Evolutionary conservation across 2,888 invertebrate genomes (phyloP).

Genomic region (Trichacis sp.): DNA sequence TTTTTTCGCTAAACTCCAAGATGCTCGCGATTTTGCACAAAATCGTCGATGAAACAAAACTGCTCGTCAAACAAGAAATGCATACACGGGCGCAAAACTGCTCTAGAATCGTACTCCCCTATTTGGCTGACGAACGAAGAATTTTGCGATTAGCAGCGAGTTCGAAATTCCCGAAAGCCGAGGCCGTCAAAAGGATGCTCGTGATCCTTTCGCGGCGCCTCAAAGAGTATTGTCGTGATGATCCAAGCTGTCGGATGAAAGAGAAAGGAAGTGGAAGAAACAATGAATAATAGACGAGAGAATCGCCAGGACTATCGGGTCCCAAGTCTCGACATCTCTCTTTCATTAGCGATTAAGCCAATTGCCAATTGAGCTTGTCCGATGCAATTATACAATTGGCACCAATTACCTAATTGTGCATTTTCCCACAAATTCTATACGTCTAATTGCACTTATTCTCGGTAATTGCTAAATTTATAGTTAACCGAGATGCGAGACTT

Average conservation of each 20-base stretch:
- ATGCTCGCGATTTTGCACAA: no score
- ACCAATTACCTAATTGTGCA: slow-evolving; percentile 59
- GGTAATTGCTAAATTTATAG: slow-evolving; percentile 65
- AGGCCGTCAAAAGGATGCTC: slow-evolving; percentile 30
- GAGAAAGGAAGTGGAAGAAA: slow-evolving; percentile 20
- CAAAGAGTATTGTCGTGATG: slow-evolving; percentile 30
- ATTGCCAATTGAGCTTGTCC: slow-evolving; percentile 36
- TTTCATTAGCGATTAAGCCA: slow-evolving; percentile 37
- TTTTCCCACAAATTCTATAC: slow-evolving; percentile 59
- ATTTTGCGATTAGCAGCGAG: slow-evolving; percentile 37
- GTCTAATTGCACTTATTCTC: slow-evolving; percentile 59
- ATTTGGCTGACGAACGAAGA: slow-evolving; percentile 20
- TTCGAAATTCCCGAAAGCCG: slow-evolving; percentile 35
- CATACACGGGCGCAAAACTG: not conserved
- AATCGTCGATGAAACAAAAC: no score
- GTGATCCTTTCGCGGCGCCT: slow-evolving; percentile 33
- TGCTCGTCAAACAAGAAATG: not conserved
- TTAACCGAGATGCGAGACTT: slow-evolving; percentile 29
- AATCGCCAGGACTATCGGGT: slow-evolving; percentile 23
- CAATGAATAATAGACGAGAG: slow-evolving; percentile 17
- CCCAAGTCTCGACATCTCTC: slow-evolving; percentile 13
- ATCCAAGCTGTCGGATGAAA: slow-evolving; percentile 20
- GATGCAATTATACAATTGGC: slow-evolving; percentile 62
- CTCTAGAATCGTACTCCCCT: slow-evolving; percentile 7
- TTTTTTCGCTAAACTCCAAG: no score